These are phyloP conservation scores for Eulemur macaco DNA, from an alignment of 2,113 vertebrate genomes.

Conservation along the genomic window DNA sequence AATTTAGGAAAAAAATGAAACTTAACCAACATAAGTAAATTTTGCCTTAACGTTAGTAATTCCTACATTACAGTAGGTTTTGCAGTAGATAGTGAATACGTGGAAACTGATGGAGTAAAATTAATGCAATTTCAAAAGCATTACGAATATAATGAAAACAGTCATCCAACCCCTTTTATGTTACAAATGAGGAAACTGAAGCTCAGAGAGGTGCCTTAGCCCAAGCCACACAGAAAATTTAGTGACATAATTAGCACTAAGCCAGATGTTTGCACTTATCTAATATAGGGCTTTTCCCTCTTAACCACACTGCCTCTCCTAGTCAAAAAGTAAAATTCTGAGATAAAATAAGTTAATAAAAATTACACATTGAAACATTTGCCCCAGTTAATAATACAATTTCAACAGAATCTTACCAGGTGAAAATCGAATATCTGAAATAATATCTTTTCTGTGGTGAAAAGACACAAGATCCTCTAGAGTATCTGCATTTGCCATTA, in stretches of 20 bases:
- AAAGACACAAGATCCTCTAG: slow-evolving; percentile 98
- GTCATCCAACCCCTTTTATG: not conserved
- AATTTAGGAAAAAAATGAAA: not conserved
- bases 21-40: slow-evolving; percentile 22
- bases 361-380: not conserved
- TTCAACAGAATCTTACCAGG: slow-evolving; percentile 87
- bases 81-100: not conserved
- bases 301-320: not conserved
- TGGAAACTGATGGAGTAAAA: not conserved
- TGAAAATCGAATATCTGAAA: slow-evolving; percentile 98
- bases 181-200: slow-evolving; percentile 23
- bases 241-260: not conserved
- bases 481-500: slow-evolving; percentile 98
- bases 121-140: slow-evolving; percentile 15
- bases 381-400: slow-evolving; percentile 5
- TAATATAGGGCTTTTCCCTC: not conserved
- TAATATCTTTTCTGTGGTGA: slow-evolving; percentile 97
- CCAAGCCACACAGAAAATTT: not conserved
- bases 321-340: not conserved
- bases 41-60: not conserved
- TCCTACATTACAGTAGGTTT: not conserved
- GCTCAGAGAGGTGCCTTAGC: not conserved
- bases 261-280: not conserved
- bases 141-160: not conserved
- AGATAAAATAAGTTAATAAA: slow-evolving; percentile 24